Conservation (phyloP, 1,140 invertebrate species). For the Zaprionus davidi region DNA sequence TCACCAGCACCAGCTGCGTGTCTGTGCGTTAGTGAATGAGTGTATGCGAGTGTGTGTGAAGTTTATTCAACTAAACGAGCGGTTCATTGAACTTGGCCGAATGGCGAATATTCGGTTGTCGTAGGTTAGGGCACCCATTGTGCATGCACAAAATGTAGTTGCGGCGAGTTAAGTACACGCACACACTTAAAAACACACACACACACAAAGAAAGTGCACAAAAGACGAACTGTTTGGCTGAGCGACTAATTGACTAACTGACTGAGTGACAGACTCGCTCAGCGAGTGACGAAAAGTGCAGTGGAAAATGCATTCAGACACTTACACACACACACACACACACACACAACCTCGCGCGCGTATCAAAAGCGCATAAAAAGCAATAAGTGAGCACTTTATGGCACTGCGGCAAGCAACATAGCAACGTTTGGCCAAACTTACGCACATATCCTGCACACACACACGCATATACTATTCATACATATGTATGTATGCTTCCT, state of each 20-base stretch:
- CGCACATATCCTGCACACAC: not conserved
- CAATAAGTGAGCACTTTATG: constrained; percentile 78
- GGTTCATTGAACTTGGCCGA: constrained; percentile 81
- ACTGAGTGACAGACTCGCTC: constrained; percentile 59
- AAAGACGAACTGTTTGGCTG: constrained; percentile 55
- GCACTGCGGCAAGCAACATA: constrained; percentile 44
- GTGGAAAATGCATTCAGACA: constrained; percentile 63
- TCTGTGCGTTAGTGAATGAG: constrained; percentile 43
- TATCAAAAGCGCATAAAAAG: constrained; percentile 80
- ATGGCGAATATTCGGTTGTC: constrained; percentile 82
- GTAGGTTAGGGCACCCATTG: constrained; percentile 79
- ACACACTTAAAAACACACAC: constrained; percentile 37
- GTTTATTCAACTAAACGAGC: constrained; percentile 80
- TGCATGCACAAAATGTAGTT: constrained; percentile 78
- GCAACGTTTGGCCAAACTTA: constrained; percentile 14
- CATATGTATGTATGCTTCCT: not conserved
- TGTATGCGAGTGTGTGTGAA: constrained; percentile 52
- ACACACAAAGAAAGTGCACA: constrained; percentile 42
- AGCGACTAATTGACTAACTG: constrained; percentile 40
- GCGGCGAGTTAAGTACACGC: constrained; percentile 72
- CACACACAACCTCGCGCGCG: constrained; percentile 14
- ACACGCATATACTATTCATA: not conserved
- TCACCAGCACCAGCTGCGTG: constrained; percentile 50
- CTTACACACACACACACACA: constrained; percentile 24
- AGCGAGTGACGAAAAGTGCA: constrained; percentile 76